Conservation (phyloP, 2,888 invertebrate genomes). For the Himalopsyche kuldschensis region DNA sequence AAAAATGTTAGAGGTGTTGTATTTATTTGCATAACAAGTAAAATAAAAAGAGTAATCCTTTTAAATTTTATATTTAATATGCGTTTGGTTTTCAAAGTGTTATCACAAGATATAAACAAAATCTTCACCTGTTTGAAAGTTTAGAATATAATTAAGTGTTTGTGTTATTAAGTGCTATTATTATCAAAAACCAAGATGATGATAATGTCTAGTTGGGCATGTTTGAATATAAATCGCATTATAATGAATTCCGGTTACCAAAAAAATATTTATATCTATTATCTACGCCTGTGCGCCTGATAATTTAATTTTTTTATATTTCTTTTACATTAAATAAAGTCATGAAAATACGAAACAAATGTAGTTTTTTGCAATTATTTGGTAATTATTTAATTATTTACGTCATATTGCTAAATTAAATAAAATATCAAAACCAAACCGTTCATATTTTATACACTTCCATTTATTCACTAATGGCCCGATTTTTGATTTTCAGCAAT, state of each 20-base stretch:
- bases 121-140: background rate
- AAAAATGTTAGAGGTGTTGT: too few relatives aligned
- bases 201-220: background rate
- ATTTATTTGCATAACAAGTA: too few relatives aligned
- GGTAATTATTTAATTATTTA: too few relatives aligned
- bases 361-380: too few relatives aligned
- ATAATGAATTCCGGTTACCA: background rate
- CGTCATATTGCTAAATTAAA: too few relatives aligned
- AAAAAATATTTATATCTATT: background rate
- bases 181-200: background rate
- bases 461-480: too few relatives aligned
- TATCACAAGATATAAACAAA: background rate
- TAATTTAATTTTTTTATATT: background rate
- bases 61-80: background rate
- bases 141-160: background rate
- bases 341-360: too few relatives aligned
- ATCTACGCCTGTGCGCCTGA: background rate
- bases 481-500: too few relatives aligned
- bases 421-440: too few relatives aligned
- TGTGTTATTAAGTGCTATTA: background rate
- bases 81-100: background rate
- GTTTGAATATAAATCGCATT: background rate
- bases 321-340: background rate
- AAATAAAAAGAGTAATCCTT: too few relatives aligned
- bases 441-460: too few relatives aligned